Conservation (phyloP, 1,140 invertebrate genomes). For the Paraescarpia echinospica region DNA sequence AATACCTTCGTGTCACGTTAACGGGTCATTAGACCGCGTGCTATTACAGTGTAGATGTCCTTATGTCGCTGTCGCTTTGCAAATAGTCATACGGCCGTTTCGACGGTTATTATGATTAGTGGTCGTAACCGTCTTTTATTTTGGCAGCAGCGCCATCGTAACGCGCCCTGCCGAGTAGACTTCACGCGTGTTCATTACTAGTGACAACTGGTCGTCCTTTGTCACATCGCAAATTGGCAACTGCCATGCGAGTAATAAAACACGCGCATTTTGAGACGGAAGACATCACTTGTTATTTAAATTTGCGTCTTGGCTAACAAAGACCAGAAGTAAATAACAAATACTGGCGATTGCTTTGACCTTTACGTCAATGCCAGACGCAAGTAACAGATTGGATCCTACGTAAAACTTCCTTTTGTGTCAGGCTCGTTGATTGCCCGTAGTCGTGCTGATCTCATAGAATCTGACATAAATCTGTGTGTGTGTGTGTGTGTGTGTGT, state of each 20-base stretch:
- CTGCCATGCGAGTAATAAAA: not conserved
- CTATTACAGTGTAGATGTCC: not conserved
- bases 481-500: constrained; percentile 23
- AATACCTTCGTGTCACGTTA: not conserved
- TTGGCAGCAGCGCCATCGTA: not conserved
- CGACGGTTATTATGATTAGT: not conserved
- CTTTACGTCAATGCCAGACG: not conserved
- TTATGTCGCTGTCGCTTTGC: not conserved
- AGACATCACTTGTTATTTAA: not conserved
- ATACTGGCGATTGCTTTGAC: not conserved
- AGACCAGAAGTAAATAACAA: not conserved
- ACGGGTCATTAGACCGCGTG: not conserved
- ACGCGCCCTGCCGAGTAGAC: not conserved
- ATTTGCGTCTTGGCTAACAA: not conserved
- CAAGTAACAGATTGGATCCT: not conserved
- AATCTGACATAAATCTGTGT: not conserved
- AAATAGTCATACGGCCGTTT: not conserved
- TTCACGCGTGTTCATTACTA: not conserved
- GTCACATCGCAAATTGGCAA: not conserved
- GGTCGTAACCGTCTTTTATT: not conserved
- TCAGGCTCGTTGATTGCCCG: not conserved
- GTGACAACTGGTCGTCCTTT: not conserved
- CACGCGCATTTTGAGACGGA: not conserved
- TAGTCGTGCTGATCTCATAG: no score
- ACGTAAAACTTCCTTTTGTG: not conserved